Conservation (phyloP, 1,140 invertebrate genomes). For the Leptinotarsa defecta region DNA sequence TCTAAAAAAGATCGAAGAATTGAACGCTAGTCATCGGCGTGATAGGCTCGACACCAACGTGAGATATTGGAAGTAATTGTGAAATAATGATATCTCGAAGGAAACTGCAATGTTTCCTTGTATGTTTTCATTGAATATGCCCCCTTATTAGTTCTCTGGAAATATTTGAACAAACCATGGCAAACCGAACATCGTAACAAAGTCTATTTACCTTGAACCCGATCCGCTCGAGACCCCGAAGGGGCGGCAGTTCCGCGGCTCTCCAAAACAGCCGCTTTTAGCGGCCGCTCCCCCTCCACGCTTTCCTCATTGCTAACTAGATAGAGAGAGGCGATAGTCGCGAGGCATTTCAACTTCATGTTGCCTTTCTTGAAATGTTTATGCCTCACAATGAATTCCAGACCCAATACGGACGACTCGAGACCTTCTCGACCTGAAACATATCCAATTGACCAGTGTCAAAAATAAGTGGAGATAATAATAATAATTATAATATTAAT, state of each 20-base stretch:
- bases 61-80: no score
- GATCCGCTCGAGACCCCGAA: slow-evolving; percentile 60
- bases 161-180: no score
- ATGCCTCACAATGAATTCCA: slow-evolving; percentile 74
- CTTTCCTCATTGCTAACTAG: slow-evolving; percentile 83
- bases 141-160: no score
- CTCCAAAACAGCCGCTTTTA: slow-evolving; percentile 67
- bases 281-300: slow-evolving; percentile 70
- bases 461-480: neutral
- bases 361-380: slow-evolving; percentile 81
- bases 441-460: neutral
- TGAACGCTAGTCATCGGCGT: no score
- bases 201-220: slow-evolving; percentile 59
- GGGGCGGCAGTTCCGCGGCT: slow-evolving; percentile 63
- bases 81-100: no score
- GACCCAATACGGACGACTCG: slow-evolving; percentile 66
- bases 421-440: slow-evolving; percentile 64
- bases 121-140: no score
- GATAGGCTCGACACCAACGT: no score
- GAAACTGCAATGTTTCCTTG: no score
- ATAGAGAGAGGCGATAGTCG: slow-evolving; percentile 82
- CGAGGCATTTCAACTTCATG: slow-evolving; percentile 85
- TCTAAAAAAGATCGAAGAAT: no score
- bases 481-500: no score
- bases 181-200: no score